Conservation (phyloP, 2,113 vertebrate genomes). For the Hucho hucho region DNA sequence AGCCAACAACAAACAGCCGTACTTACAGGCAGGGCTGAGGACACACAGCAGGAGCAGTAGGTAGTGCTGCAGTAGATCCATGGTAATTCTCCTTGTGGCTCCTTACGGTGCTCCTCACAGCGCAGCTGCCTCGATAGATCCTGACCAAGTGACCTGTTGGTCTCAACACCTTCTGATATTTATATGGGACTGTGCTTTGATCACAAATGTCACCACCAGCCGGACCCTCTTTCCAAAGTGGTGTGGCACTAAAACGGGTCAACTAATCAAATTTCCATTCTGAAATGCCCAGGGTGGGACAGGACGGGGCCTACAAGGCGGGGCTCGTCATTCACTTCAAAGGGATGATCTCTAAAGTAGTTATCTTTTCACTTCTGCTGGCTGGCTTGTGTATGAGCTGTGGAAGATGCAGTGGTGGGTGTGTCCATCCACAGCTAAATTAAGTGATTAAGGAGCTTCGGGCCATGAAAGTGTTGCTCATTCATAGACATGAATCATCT, state of each 20-base stretch:
- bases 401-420: slow-evolving; percentile 33
- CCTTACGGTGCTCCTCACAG: slow-evolving; percentile 37
- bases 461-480: slow-evolving; percentile 64
- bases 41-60: slow-evolving; percentile 53
- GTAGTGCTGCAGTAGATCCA: slow-evolving; percentile 35
- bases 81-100: slow-evolving; percentile 31
- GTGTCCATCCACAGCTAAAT: slow-evolving; percentile 67
- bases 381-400: slow-evolving; percentile 34
- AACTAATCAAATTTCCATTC: slow-evolving; percentile 76
- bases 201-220: slow-evolving; percentile 46
- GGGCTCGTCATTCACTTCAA: slow-evolving; percentile 61
- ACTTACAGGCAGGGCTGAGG: slow-evolving; percentile 72
- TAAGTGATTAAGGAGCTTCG: slow-evolving; percentile 68
- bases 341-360: slow-evolving; percentile 44
- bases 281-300: slow-evolving; percentile 46
- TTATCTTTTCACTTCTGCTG: slow-evolving; percentile 35
- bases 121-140: slow-evolving; percentile 31
- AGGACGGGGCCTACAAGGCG: slow-evolving; percentile 38
- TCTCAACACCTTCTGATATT: slow-evolving; percentile 50
- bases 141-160: slow-evolving; percentile 34
- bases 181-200: slow-evolving; percentile 50
- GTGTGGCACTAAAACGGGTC: slow-evolving; percentile 49
- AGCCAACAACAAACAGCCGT: slow-evolving; percentile 28
- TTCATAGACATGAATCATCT: slow-evolving; percentile 69
- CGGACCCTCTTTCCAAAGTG: slow-evolving; percentile 45